Evolutionary conservation across 2,888 invertebrate genomes (phyloP).

Genomic region (Watsonalla binaria): DNA sequence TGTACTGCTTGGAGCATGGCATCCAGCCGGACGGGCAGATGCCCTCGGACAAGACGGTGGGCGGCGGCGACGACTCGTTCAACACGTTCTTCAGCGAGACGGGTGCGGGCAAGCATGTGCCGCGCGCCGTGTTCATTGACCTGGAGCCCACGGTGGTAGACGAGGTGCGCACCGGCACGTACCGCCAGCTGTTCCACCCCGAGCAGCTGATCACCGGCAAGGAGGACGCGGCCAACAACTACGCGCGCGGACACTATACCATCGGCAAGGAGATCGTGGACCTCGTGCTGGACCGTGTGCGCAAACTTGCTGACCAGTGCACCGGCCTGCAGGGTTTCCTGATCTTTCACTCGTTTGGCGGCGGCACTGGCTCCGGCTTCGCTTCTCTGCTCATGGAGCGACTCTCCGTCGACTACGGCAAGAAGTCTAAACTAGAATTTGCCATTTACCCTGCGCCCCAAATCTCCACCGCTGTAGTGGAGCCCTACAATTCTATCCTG

Average conservation of each 20-base stretch:
- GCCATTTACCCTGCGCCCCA: slow-evolving; percentile 97
- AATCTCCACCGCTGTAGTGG: slow-evolving; percentile 92
- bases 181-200: slow-evolving; percentile 96
- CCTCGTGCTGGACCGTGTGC: slow-evolving; percentile 89
- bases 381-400: slow-evolving; percentile 97
- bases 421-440: slow-evolving; percentile 96
- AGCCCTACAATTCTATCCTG: slow-evolving; percentile 97
- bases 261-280: slow-evolving; percentile 97
- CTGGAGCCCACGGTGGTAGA: slow-evolving; percentile 97
- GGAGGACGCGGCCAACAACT: slow-evolving; percentile 98
- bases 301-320: slow-evolving; percentile 93
- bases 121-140: slow-evolving; percentile 95
- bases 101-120: slow-evolving; percentile 96
- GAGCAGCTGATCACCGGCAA: slow-evolving; percentile 97
- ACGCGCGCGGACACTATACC: slow-evolving; percentile 97
- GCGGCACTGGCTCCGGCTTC: slow-evolving; percentile 96
- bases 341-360: slow-evolving; percentile 96
- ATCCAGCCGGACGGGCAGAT: slow-evolving; percentile 92
- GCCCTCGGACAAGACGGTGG: slow-evolving; percentile 89
- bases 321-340: slow-evolving; percentile 94
- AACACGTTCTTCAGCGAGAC: slow-evolving; percentile 97
- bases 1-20: slow-evolving; percentile 89
- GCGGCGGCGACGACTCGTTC: slow-evolving; percentile 95
- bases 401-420: slow-evolving; percentile 95
- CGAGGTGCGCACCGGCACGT: slow-evolving; percentile 95